These are phyloP conservation scores for Cercopithecus petaurista DNA, from an alignment of 2,797 vertebrate species.

Conservation along the genomic window DNA sequence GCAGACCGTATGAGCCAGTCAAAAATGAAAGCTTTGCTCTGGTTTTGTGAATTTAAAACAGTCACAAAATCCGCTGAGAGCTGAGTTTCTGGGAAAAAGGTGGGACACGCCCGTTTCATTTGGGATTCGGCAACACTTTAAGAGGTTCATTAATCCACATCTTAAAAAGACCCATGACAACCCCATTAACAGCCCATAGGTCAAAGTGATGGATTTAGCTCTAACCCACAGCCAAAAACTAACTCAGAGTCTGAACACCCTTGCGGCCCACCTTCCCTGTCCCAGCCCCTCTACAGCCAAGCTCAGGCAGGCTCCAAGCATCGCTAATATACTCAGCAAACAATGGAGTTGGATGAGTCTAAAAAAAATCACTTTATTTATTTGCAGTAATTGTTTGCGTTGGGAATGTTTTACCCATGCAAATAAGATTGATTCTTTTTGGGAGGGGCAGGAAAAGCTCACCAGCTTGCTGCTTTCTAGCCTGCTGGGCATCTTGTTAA, in stretches of 20 bases:
- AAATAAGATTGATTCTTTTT: conserved; percentile 58
- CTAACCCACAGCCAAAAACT: not conserved
- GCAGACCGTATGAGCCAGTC: not conserved
- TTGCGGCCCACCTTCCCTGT: not conserved
- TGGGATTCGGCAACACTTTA: not conserved
- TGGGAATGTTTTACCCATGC: conserved; percentile 40
- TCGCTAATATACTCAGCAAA: conserved; percentile 4
- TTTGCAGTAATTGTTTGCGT: conserved; percentile 53
- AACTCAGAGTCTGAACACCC: not conserved
- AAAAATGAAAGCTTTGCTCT: not conserved
- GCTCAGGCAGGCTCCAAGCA: not conserved
- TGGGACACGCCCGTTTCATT: not conserved
- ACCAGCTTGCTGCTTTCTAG: not conserved
- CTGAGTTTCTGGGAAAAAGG: not conserved
- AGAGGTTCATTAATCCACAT: conserved; percentile 11
- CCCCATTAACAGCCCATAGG: not conserved
- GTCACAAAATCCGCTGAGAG: not conserved
- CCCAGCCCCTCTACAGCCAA: not conserved
- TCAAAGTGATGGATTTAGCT: conserved; percentile 34
- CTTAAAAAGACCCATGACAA: conserved; percentile 20
- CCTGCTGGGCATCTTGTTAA: not conserved
- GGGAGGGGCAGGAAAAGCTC: conserved; percentile 57
- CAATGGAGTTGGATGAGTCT: not conserved
- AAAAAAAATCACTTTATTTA: conserved; percentile 50
- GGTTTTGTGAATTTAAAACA: not conserved